Evolutionary conservation across 1,140 invertebrate species (phyloP).

Genomic region (Pantala flavescens): DNA sequence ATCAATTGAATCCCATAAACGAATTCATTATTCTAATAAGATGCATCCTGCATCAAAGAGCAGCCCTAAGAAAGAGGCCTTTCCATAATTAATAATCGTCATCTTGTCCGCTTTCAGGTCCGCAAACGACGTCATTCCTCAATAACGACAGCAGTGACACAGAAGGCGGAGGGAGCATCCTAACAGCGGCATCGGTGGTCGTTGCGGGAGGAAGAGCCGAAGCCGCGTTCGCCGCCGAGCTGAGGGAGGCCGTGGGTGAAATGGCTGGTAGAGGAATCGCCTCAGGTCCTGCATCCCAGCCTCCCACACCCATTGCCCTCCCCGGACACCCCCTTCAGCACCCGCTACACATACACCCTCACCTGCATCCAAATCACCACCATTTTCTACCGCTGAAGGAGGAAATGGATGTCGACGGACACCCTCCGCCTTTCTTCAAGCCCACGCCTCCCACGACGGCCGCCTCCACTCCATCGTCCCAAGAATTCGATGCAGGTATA

Average conservation of each 20-base stretch:
- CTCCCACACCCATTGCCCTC: neutral
- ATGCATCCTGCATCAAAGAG: too few relatives aligned
- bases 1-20: too few relatives aligned
- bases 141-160: slow-evolving; percentile 41
- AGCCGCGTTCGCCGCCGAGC: neutral
- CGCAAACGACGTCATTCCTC: slow-evolving; percentile 32
- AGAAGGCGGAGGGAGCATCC: slow-evolving; percentile 30
- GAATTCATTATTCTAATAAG: too few relatives aligned
- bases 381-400: slow-evolving; percentile 35
- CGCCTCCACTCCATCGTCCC: slow-evolving; percentile 5
- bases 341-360: neutral
- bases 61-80: too few relatives aligned
- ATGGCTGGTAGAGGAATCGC: neutral
- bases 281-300: neutral
- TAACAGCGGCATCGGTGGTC: neutral
- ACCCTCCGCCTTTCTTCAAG: slow-evolving; percentile 12
- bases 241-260: neutral
- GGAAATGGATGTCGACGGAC: slow-evolving; percentile 17
- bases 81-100: too few relatives aligned
- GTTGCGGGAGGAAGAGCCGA: slow-evolving; percentile 25
- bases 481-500: slow-evolving; percentile 13
- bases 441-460: neutral
- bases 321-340: neutral
- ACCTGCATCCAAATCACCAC: neutral
- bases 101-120: slow-evolving; percentile 35